phyloP scores from a whole-genome alignment of 2,797 vertebrate species.

The Myotis planiceps region DNA sequence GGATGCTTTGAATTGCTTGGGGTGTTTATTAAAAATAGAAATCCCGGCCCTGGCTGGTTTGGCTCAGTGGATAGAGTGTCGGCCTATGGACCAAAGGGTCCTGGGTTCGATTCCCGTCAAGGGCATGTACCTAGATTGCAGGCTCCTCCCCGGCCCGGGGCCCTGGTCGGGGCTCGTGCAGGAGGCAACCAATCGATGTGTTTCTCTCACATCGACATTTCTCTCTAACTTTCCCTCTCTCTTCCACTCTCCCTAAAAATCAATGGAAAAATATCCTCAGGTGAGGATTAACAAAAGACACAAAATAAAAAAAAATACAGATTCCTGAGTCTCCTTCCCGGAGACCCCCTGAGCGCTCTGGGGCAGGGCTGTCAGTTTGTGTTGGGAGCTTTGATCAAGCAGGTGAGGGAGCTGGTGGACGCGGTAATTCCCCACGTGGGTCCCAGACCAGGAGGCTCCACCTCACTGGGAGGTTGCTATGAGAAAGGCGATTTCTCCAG shows the following conservation, averaged over 20 bases:
- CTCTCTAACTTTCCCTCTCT: neutral
- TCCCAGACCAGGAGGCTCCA: no score
- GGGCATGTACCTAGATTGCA: neutral
- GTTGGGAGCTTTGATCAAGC: neutral
- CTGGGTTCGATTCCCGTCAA: neutral
- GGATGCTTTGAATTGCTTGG: neutral
- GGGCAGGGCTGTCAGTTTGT: neutral
- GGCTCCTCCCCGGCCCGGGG: no score
- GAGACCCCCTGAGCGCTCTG: neutral
- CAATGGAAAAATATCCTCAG: neutral
- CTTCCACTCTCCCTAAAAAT: neutral
- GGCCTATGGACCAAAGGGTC: neutral
- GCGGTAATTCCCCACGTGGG: neutral
- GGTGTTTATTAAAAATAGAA: neutral
- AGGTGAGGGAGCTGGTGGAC: neutral
- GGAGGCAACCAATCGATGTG: neutral
- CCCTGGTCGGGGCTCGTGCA: neutral
- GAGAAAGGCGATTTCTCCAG: neutral
- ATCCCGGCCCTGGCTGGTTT: neutral
- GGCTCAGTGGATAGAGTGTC: neutral
- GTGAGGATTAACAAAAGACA: neutral
- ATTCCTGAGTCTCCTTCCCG: neutral
- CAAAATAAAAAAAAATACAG: neutral
- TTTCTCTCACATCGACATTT: neutral
- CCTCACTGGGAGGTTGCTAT: neutral